Base-by-base conservation (phyloP, 2,113 vertebrate species). In the Mixornis gularis region DNA sequence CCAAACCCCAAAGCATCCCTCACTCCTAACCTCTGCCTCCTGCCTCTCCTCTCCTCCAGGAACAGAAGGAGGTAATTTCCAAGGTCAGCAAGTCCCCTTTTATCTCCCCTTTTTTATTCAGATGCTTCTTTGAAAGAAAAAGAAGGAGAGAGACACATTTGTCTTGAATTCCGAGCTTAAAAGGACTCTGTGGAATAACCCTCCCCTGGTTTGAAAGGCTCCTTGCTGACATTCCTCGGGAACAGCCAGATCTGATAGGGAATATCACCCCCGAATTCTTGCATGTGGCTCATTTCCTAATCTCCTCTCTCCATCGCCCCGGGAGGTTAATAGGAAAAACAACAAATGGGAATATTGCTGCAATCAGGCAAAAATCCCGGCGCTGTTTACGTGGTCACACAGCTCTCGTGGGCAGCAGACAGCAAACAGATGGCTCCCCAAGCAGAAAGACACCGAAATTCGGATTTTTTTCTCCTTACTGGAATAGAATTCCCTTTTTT, bases 231-330 rank as follows among this genome's bases (percentile, higher is more conserved):
- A 96, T 93, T 74, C 76, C 76, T 86, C 29, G 11, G 36, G n/a
- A 89, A 7, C 36, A 17, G 95, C 95, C 96, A 97, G 80, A 97
- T 97, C 96, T 96, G 96, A 97, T 97, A 96, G 91, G 55, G 70
- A 51, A 70, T 51, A 86, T 96, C 94, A 60, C 40, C 70, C 36
- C 73, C 15, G 9, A 63, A 46, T 84, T 36, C 95, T 90, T 95
- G 88, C 87, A 87, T 94, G 91, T 30, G 32, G 44, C 77, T 89
- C 58, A 6, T 90, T 95, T 89, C 92, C 91, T 91, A 91, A 93
- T 95, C 72, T 95, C 55, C 30, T 13, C 18, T 48, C 91, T 94
- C 91, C 82, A 79, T 92, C 82, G 17, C 36, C 36, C 72, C 79
- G 82, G 36, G 64, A 92, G 91, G 65, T 96, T 95, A 87, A 92